Evolutionary conservation across 2,888 invertebrate species (phyloP), one percentile per base, ranked within the genome.

Genomic region (Spodoptera picta): DNA sequence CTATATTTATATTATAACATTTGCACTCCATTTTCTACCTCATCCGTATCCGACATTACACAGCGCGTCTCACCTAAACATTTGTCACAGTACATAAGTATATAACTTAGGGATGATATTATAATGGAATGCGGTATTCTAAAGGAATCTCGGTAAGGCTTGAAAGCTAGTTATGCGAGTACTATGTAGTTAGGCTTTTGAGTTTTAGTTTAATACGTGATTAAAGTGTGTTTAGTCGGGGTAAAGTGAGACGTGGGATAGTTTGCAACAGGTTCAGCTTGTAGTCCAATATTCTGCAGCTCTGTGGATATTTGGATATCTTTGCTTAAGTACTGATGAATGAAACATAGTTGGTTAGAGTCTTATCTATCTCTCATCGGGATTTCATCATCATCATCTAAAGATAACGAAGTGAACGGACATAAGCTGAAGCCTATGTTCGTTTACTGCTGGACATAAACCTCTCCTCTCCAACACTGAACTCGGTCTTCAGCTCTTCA

Each of bases 81-180:
- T 73, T 73, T 72, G 74, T 72, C 71, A 72, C 64, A 60, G 59
- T 49, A 54, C 56, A 54, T 56, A 36, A 7, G 63, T 58, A 50
- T 57, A 54, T 73, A 69, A 73, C 36, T 73, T 73, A 72, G 53
- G 64, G 63, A 73, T 69, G 71, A 72, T 72, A 73, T 73, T 73
- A 50, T 68, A 60, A 69, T 48, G 69, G 74, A 64, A 72, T 68
- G 71, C 27, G 69, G 64, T 63, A 56, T 56, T 68, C 50, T 10
- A 46, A 4, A 54, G 63, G 57, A 64, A 72, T 60, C 50, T 31
- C 52, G n/a, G 52, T 73, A 42, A 57, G 43, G 59, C 23, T 53
- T 48, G 36, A 4, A 36, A 41, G 63, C 53, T 60, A 63, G 63
- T 68, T 71, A 58, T 62, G 57, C 55, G 47, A 11, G 24, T 36